Conservation (phyloP, 2,888 invertebrate species). For the Campoplex nolae region DNA sequence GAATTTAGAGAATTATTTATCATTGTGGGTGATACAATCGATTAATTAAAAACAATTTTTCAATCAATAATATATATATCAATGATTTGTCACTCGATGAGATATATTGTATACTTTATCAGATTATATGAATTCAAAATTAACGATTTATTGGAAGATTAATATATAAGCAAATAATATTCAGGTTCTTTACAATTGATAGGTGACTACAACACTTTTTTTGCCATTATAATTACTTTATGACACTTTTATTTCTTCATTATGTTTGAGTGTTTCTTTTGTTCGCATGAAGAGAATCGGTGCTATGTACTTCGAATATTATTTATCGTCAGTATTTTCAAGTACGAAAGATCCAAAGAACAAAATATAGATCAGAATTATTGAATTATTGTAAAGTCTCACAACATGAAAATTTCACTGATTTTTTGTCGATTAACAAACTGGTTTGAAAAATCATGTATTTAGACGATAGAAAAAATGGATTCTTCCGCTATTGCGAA, state of each 20-base stretch:
- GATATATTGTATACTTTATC: slow-evolving; percentile 6
- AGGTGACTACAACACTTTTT: slow-evolving; percentile 24
- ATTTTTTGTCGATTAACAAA: background rate
- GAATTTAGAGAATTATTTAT: background rate
- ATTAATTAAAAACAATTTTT: slow-evolving; percentile 7
- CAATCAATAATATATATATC: background rate
- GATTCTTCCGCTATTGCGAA: background rate
- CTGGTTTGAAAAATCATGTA: slow-evolving; percentile 8
- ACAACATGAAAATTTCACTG: background rate
- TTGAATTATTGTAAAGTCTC: slow-evolving; percentile 13
- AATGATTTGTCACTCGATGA: slow-evolving; percentile 1
- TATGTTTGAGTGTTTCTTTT: background rate
- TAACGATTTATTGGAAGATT: slow-evolving; percentile 34
- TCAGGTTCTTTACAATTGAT: slow-evolving; percentile 61
- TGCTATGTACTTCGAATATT: slow-evolving; percentile 12
- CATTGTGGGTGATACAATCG: background rate
- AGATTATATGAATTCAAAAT: slow-evolving; percentile 27
- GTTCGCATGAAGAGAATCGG: slow-evolving; percentile 9
- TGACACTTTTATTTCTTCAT: background rate
- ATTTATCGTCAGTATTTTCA: background rate
- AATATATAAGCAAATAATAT: slow-evolving; percentile 28
- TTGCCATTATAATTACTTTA: background rate
- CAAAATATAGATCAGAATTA: background rate
- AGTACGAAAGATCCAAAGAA: slow-evolving; percentile 1
- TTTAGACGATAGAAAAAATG: background rate